Conservation (phyloP, 35 echinoderm and acorn worm species). For the Amphiura filiformis region DNA sequence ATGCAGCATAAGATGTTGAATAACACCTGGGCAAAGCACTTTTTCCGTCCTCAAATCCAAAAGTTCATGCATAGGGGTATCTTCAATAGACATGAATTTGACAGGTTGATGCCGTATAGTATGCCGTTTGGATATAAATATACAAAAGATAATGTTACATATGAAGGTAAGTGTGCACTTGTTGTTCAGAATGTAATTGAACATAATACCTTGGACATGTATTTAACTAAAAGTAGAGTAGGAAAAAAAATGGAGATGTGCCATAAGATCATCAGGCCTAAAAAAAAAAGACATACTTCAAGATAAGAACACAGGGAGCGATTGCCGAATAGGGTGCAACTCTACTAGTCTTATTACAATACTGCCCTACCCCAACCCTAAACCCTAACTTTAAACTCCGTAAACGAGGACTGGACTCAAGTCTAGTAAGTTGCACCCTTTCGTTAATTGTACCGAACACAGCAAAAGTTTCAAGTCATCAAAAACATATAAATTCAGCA, state of each 20-base stretch:
- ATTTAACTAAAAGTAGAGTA: not conserved
- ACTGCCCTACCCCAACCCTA: too few relatives aligned
- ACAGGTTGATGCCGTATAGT: constrained; percentile 58
- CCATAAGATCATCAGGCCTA: not conserved
- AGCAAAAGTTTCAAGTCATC: too few relatives aligned
- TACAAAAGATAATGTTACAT: constrained; percentile 43
- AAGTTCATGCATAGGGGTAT: not conserved
- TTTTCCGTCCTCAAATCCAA: not conserved
- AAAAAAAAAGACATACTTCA: not conserved
- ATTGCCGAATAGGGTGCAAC: too few relatives aligned
- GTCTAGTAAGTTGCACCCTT: too few relatives aligned
- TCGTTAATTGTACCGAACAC: too few relatives aligned
- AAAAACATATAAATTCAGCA: too few relatives aligned
- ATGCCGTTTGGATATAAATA: constrained; percentile 82
- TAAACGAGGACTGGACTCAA: too few relatives aligned
- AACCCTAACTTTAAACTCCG: too few relatives aligned
- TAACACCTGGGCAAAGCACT: not conserved
- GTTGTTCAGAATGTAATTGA: not conserved
- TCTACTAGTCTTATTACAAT: too few relatives aligned
- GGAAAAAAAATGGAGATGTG: not conserved
- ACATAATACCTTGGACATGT: not conserved
- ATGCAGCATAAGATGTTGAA: not conserved
- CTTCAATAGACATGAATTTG: constrained; percentile 48
- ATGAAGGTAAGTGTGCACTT: constrained; percentile 46
- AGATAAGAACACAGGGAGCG: too few relatives aligned